Percentiles rank a stretch among this genome's conserved stretches.
phyloP scores from a whole-genome alignment of 2,888 invertebrate species.

The Helicoverpa assulta region DNA sequence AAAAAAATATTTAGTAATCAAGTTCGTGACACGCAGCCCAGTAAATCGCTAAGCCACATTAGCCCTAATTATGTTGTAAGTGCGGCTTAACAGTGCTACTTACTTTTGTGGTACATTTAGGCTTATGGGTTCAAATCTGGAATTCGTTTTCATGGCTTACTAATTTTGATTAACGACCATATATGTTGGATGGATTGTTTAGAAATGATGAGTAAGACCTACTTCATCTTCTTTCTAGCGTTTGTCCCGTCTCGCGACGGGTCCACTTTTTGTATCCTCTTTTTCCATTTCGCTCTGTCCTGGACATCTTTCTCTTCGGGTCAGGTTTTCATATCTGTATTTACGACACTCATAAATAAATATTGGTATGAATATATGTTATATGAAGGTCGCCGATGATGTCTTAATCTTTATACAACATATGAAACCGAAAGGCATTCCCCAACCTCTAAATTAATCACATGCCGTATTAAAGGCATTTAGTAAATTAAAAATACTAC shows the following conservation, averaged over 20 bases:
- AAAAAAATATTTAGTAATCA: background rate
- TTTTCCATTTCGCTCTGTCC: too few species aligned
- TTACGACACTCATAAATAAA: too few species aligned
- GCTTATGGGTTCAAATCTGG: background rate
- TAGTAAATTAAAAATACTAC: slow-evolving; percentile 2
- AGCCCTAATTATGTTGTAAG: background rate
- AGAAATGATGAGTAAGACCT: too few species aligned
- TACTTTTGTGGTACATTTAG: slow-evolving; percentile 2
- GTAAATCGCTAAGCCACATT: background rate
- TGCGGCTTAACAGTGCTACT: background rate
- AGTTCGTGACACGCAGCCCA: background rate
- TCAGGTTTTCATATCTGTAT: too few species aligned
- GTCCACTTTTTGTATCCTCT: too few species aligned
- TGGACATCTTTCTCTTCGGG: too few species aligned
- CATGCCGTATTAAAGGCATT: background rate
- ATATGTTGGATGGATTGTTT: too few species aligned
- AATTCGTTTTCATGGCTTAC: background rate
- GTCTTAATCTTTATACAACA: background rate
- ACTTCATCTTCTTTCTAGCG: too few species aligned
- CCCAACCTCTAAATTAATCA: background rate
- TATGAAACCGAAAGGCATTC: background rate
- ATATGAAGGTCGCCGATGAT: too few species aligned
- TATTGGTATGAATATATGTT: too few species aligned
- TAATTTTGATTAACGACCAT: too few species aligned
- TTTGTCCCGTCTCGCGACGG: too few species aligned